A percentile compares a stretch with the other conserved stretches of the same genome.
phyloP scores from a whole-genome alignment of 2,888 invertebrate species.

The Eristalinus aeneus region DNA sequence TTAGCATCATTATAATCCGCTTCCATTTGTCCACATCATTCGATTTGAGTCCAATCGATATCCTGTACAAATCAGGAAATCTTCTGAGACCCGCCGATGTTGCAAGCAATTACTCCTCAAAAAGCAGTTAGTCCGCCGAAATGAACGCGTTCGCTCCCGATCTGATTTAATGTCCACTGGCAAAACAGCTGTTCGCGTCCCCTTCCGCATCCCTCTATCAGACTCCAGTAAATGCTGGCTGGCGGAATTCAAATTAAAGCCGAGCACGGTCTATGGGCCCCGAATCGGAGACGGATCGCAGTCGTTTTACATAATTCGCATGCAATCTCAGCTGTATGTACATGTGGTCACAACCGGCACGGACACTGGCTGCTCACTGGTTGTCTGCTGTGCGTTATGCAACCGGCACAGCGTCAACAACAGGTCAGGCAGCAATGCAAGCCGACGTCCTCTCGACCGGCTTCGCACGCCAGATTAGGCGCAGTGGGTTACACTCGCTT shows the following conservation, averaged over 20 bases:
- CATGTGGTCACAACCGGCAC: conserved; percentile 7
- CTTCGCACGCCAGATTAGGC: conserved; percentile 38
- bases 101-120: not conserved
- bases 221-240: conserved; percentile 33
- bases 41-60: not conserved
- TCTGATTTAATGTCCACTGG: conserved; percentile 42
- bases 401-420: conserved; percentile 30
- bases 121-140: not conserved
- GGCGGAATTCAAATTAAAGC: conserved; percentile 43
- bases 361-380: not conserved
- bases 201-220: not conserved
- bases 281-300: conserved; percentile 20
- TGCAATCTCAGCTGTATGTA: conserved; percentile 7
- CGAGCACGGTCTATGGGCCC: conserved; percentile 10
- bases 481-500: conserved; percentile 59
- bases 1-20: not conserved
- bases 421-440: conserved; percentile 32
- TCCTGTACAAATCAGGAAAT: conserved; percentile 46
- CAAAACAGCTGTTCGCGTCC: not conserved
- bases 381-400: conserved; percentile 9
- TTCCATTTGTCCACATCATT: not conserved
- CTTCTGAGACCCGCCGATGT: not conserved
- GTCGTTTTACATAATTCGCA: conserved; percentile 57
- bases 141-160: conserved; percentile 11
- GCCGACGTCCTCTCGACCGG: conserved; percentile 9